Base-by-base conservation (phyloP, 1,140 invertebrate species). In the Anagrus nilaparvatae region DNA sequence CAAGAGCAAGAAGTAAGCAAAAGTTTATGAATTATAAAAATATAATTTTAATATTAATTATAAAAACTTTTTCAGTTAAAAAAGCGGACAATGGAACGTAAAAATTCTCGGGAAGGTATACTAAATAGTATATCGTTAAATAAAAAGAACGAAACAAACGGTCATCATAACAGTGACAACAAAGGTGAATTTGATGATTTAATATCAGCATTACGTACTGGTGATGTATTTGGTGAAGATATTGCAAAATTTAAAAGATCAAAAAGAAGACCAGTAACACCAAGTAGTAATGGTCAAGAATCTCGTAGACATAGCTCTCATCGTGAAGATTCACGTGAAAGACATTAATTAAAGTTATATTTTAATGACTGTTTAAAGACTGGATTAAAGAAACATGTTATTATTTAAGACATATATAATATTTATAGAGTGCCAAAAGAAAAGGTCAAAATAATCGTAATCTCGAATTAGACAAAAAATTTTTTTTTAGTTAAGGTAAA, bases 151-250 rank as follows among this genome's bases (percentile, higher is more conserved):
- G 74, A 73, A 46, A 46, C 54, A 2, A 71, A 65, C 52, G 49
- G 65, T 0, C 44, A 47, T 48, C 71, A 76, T 43, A 61, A 61
- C 18, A 69, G 73, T 38, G 78, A 79, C 44, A 78, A 78, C 43
- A 83, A 88, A 53, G 84, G 86, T 43, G 94, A 98, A 69, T 98
- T 98, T 69, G 94, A 98, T 60, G 92, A 97, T 66, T 69, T 98
- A 21, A 97, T 98, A 54, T 96, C 90, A 3, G 94, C 94, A 0
- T 66, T 98, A 13, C 71, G 93, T 53, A 96, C 92, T 1, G 95
- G 94, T 0, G 94, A 97, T 59, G 91, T 97, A 1, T 98, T 97
- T 60, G 91, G 91, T 1, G 93, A 97, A 60, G 93, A 97, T 59
- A 87, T 97, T 47, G 89, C 87, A 20, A 92, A 91, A 60, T 87